Percentiles rank a stretch among this genome's conserved stretches.
These are phyloP conservation scores for Typhlomys cinereus DNA, from an alignment of 2,113 vertebrate species.

Conservation along the genomic window DNA sequence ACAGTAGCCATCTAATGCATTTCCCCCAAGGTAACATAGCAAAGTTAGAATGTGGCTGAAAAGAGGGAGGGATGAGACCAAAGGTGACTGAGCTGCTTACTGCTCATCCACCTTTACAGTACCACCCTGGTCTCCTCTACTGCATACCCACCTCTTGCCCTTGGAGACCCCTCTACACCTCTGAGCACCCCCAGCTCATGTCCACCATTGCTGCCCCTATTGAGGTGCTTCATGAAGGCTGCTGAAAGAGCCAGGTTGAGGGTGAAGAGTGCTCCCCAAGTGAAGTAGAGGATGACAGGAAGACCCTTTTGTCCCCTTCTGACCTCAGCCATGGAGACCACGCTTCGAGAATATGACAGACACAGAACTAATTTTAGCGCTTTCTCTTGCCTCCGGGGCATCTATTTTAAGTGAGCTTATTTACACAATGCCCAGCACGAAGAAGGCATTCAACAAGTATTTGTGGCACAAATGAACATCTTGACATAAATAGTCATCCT, in stretches of 20 bases:
- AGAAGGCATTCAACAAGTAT: background rate
- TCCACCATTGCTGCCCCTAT: accelerated
- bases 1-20: background rate
- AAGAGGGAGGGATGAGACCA: background rate
- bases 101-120: background rate
- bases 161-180: background rate
- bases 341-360: background rate
- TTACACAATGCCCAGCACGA: background rate
- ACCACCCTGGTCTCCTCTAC: background rate
- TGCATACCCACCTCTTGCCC: too few species aligned
- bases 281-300: background rate
- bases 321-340: background rate
- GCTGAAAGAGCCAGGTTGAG: background rate
- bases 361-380: background rate
- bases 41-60: background rate
- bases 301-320: background rate
- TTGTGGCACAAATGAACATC: conserved; percentile 22
- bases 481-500: conserved; percentile 19
- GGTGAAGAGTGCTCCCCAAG: background rate
- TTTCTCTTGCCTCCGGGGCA: background rate
- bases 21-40: background rate
- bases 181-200: background rate
- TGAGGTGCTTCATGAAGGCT: background rate
- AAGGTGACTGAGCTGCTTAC: background rate
- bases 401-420: background rate